Base-by-base conservation (phyloP, 2,888 invertebrate genomes). In the Lepidochrysops patricia region DNA sequence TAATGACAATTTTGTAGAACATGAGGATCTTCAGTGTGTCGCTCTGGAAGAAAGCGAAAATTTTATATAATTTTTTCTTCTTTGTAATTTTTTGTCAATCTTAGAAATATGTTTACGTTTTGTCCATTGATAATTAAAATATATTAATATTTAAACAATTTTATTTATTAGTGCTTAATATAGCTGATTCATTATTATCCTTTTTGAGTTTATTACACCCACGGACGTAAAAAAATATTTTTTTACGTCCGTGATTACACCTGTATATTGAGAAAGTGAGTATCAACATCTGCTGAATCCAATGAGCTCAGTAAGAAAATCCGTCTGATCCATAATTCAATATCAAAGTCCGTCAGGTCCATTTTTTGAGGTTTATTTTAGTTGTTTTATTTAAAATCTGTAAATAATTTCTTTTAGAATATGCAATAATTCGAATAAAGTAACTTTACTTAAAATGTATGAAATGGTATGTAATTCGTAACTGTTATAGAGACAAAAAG, bases 251-350 rank as follows among this genome's bases (percentile, higher is more conserved):
- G n/a, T n/a, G n/a, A n/a, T n/a, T n/a, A n/a, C n/a, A 29, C 58
- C 61, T 60, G 60, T 63, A 63, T 61, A 63, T 60, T 63, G 60
- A 63, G 57, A 60, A 60, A 63, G 60, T 63, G 54, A 63, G 52
- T 61, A 57, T 61, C 61, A 61, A 63, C 58, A 63, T 63, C 63
- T 59, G 63, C 58, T 61, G 57, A 43, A 61, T 63, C 63, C 63
- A 61, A 54, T 60, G 60, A 58, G 61, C 50, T 61, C 58, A 63
- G 60, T 63, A 56, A 34, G 34, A 56, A 34, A 56, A 34, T 56
- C 56, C 34, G 56, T 29, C 56, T 34, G 56, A 56, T 56, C 34
- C 56, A 56, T 56, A 56, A 56, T 19, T 56, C 32, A 56, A 56
- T 19, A 56, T 56, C 56, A 56, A 56, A 27, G 34, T 56, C 34